A percentile compares a stretch with the other conserved stretches of the same genome.
Evolutionary conservation across 2,888 invertebrate species (phyloP).

Genomic region (Drosophila ochracea): DNA sequence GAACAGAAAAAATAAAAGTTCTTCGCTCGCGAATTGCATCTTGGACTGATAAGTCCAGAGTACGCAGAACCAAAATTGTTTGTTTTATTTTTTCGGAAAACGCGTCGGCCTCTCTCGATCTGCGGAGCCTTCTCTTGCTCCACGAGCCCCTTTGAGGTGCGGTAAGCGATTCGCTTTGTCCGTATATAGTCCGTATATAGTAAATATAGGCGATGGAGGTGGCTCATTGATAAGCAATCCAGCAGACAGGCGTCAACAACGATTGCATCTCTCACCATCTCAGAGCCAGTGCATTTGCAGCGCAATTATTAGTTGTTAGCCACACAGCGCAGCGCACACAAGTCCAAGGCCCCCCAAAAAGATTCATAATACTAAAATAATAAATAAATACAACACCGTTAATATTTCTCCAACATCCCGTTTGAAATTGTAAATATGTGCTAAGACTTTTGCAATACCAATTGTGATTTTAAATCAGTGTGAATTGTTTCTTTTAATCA

Average conservation of each 20-base stretch:
- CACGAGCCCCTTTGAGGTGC: conserved; percentile 11
- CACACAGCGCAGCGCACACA: conserved; percentile 46
- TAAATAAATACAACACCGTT: background rate
- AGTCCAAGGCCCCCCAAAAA: conserved; percentile 25
- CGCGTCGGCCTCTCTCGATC: conserved; percentile 9
- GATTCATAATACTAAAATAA: background rate
- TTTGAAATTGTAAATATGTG: conserved; percentile 12
- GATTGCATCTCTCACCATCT: conserved; percentile 42
- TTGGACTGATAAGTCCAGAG: conserved; percentile 30
- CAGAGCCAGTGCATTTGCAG: conserved; percentile 51
- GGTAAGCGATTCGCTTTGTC: conserved; percentile 54
- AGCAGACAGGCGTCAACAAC: conserved; percentile 39
- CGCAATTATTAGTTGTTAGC: conserved; percentile 60
- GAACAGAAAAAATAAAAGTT: conserved; percentile 26
- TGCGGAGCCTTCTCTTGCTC: conserved; percentile 2
- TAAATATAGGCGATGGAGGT: conserved; percentile 33
- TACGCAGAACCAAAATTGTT: conserved; percentile 7
- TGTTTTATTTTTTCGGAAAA: conserved; percentile 29
- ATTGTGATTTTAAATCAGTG: conserved; percentile 31
- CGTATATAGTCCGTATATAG: conserved; percentile 16
- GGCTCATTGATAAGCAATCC: conserved; percentile 55
- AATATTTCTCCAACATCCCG: conserved; percentile 6
- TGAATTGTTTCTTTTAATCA: conserved; percentile 10
- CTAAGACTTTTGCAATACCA: conserved; percentile 4
- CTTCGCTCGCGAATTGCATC: conserved; percentile 36